Evolutionary conservation across 2,113 vertebrate genomes (phyloP).

Genomic region (Xyliphius kryptos): DNA sequence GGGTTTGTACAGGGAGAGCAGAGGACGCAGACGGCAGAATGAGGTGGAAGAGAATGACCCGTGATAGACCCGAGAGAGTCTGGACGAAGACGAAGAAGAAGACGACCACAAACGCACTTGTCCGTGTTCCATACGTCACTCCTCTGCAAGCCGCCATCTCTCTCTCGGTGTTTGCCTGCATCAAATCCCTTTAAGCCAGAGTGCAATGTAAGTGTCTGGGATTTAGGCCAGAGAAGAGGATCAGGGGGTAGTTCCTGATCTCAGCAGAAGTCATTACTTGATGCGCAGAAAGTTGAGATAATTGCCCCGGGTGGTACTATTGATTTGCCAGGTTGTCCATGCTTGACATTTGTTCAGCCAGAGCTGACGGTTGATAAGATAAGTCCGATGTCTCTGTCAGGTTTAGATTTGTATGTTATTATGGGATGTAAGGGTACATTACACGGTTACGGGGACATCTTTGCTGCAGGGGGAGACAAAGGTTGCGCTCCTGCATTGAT

Average conservation of each 20-base stretch:
- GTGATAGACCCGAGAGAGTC: too few species aligned
- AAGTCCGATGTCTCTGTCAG: conserved; percentile 22
- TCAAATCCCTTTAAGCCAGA: too few species aligned
- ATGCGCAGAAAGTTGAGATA: conserved; percentile 39
- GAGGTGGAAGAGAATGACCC: too few species aligned
- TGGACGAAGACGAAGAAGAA: too few species aligned
- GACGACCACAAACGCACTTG: too few species aligned
- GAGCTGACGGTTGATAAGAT: conserved; percentile 10
- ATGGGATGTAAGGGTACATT: too few species aligned
- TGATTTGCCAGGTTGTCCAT: conserved; percentile 36
- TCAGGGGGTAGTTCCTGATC: conserved; percentile 34
- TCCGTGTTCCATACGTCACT: too few species aligned
- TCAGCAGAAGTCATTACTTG: conserved; percentile 45
- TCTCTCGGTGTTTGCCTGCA: conserved; percentile 50
- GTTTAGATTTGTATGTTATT: conserved; percentile 25
- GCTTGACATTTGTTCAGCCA: conserved; percentile 29
- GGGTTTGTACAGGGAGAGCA: too few species aligned
- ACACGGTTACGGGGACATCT: too few species aligned
- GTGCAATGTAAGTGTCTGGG: neutral
- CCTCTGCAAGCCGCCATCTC: too few species aligned
- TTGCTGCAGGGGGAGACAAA: too few species aligned
- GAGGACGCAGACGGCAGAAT: too few species aligned
- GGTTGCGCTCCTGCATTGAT: conserved; percentile 25
- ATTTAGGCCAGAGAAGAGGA: conserved; percentile 39
- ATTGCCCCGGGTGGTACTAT: conserved; percentile 38